phyloP scores from a whole-genome alignment of 2,113 vertebrate genomes.

The Tiliqua scincoides region DNA sequence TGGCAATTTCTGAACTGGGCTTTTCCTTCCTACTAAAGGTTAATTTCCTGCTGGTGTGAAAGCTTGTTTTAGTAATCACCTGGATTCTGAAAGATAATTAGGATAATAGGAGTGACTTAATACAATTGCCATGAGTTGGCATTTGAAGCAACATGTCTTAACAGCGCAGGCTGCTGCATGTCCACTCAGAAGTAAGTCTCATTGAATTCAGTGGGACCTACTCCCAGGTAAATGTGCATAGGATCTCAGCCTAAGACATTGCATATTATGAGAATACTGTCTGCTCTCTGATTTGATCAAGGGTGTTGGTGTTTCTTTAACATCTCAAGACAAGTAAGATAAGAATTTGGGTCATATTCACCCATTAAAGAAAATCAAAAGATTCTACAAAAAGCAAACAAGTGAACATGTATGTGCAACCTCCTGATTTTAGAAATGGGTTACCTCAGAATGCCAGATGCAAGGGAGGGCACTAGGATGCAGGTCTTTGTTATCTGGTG shows the following conservation, averaged over 20 bases:
- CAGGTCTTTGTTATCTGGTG: too few species aligned
- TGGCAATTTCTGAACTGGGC: neutral
- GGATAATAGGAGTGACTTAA: constrained; percentile 10
- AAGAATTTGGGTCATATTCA: neutral
- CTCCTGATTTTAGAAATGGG: too few species aligned
- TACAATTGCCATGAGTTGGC: constrained; percentile 12
- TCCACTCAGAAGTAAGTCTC: too few species aligned
- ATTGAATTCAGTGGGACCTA: too few species aligned
- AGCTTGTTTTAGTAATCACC: constrained; percentile 23
- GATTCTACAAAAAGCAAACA: neutral
- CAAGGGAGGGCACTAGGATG: too few species aligned
- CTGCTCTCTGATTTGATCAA: neutral
- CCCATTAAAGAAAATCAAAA: neutral
- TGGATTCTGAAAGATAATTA: constrained; percentile 31
- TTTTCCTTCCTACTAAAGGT: constrained; percentile 1
- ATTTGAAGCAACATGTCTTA: neutral
- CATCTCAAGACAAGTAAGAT: neutral
- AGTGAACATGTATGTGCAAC: too few species aligned
- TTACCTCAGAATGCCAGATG: too few species aligned
- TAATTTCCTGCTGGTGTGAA: constrained; percentile 26
- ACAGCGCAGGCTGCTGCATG: neutral
- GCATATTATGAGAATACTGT: neutral
- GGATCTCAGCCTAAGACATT: neutral
- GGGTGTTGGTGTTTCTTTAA: neutral
- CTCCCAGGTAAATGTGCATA: too few species aligned